Evolutionary conservation across 2,888 invertebrate species (phyloP).

Genomic region (Poecilobothrus nobilitatus): DNA sequence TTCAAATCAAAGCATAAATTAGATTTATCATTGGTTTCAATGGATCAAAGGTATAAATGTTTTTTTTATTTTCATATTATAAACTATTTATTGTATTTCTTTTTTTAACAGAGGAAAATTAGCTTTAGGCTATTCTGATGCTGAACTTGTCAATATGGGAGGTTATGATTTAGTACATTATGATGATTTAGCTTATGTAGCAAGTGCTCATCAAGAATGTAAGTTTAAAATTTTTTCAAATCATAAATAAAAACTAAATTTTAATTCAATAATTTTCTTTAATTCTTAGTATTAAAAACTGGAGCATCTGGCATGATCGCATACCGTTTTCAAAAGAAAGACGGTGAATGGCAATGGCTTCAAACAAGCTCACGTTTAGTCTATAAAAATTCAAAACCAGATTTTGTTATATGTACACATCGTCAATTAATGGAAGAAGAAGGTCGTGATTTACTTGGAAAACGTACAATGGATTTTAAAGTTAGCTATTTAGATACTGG

Average conservation of each 20-base stretch:
- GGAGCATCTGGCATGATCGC: conserved; percentile 99
- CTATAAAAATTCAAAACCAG: conserved; percentile 99
- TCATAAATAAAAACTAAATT: too few species aligned
- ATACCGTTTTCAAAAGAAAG: conserved; percentile 92
- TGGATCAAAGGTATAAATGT: conserved; percentile 78
- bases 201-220: conserved; percentile 99
- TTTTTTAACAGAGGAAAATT: conserved; percentile 71
- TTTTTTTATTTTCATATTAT: background rate
- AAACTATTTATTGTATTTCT: conserved; percentile 9
- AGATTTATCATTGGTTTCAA: conserved; percentile 89
- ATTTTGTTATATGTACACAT: conserved; percentile 98
- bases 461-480: conserved; percentile 98
- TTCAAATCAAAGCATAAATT: conserved; percentile 99
- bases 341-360: conserved; percentile 94
- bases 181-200: conserved; percentile 94
- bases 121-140: conserved; percentile 87
- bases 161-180: conserved; percentile 97
- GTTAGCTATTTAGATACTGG: conserved; percentile 92
- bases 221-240: conserved; percentile 45
- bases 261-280: background rate
- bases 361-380: conserved; percentile 93
- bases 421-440: conserved; percentile 99
- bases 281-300: conserved; percentile 88
- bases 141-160: conserved; percentile 84
- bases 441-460: conserved; percentile 91